Percentiles rank a stretch among this genome's conserved stretches.
phyloP scores from a whole-genome alignment of 2,888 invertebrate genomes.

The Neoitamus cyanurus region DNA sequence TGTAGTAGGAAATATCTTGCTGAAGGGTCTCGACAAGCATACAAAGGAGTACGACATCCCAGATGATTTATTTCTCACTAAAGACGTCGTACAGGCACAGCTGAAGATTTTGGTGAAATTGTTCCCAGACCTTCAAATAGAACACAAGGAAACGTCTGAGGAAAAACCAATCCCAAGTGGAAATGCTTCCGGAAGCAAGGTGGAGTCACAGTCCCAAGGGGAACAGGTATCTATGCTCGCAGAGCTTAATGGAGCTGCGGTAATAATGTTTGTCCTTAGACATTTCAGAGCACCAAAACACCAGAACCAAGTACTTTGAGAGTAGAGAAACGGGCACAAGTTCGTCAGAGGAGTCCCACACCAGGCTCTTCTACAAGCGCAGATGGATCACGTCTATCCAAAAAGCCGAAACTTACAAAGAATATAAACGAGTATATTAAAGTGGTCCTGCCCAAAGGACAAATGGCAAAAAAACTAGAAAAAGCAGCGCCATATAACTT shows the following conservation, averaged over 20 bases:
- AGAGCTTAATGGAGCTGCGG: too few relatives aligned
- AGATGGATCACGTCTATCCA: constrained; percentile 59
- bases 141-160: not conserved
- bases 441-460: constrained; percentile 71
- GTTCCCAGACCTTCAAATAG: constrained; percentile 55
- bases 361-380: constrained; percentile 47
- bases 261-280: not conserved
- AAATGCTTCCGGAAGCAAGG: not conserved
- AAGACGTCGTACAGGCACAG: constrained; percentile 72
- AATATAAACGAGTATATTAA: constrained; percentile 67
- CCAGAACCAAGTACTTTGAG: not conserved
- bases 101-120: constrained; percentile 68
- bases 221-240: not conserved
- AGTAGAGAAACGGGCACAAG: not conserved
- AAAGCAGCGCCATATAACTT: constrained; percentile 78
- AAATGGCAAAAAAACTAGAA: constrained; percentile 75
- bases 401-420: constrained; percentile 61
- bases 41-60: constrained; percentile 70
- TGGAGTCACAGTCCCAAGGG: not conserved
- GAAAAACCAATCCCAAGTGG: not conserved
- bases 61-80: constrained; percentile 67
- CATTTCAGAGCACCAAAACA: not conserved
- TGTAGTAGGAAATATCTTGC: constrained; percentile 75
- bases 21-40: constrained; percentile 63
- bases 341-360: not conserved